These are phyloP conservation scores for Drosophila arizonae DNA, from an alignment of 1,140 invertebrate genomes.

Conservation along the genomic window DNA sequence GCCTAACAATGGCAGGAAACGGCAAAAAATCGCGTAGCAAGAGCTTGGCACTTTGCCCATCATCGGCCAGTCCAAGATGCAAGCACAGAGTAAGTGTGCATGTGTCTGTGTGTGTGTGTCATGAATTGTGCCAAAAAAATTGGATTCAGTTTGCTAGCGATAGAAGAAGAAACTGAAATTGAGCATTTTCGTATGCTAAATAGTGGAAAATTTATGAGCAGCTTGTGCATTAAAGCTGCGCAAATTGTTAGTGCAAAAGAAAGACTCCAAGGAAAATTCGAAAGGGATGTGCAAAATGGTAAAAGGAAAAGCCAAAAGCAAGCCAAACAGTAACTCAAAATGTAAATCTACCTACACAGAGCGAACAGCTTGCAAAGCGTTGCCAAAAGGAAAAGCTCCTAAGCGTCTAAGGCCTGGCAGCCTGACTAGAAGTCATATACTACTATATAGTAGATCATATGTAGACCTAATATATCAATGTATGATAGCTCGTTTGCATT, in stretches of 20 bases:
- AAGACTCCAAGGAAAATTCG: background rate
- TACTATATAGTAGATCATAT: constrained; percentile 2
- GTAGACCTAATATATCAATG: background rate
- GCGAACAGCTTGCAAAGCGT: constrained; percentile 43
- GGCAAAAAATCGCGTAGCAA: constrained; percentile 5
- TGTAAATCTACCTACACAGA: constrained; percentile 44
- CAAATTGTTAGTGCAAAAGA: constrained; percentile 41
- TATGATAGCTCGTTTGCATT: constrained; percentile 1
- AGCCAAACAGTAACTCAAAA: constrained; percentile 40
- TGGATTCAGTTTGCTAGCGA: constrained; percentile 51
- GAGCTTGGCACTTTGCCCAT: constrained; percentile 43
- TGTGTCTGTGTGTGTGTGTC: background rate
- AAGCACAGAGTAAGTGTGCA: constrained; percentile 14
- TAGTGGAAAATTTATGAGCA: constrained; percentile 66
- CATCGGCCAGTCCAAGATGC: constrained; percentile 30
- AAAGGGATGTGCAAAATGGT: background rate
- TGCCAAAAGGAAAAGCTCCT: constrained; percentile 18
- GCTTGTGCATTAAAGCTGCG: constrained; percentile 31
- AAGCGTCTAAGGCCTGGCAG: constrained; percentile 7
- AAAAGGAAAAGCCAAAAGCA: constrained; percentile 17
- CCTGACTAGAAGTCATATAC: constrained; percentile 1
- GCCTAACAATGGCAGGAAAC: constrained; percentile 31
- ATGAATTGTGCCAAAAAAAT: constrained; percentile 31
- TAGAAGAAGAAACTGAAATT: constrained; percentile 17
- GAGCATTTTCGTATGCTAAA: constrained; percentile 64